phyloP scores from a whole-genome alignment of 2,888 invertebrate species.

The Hoplodrina ambigua region DNA sequence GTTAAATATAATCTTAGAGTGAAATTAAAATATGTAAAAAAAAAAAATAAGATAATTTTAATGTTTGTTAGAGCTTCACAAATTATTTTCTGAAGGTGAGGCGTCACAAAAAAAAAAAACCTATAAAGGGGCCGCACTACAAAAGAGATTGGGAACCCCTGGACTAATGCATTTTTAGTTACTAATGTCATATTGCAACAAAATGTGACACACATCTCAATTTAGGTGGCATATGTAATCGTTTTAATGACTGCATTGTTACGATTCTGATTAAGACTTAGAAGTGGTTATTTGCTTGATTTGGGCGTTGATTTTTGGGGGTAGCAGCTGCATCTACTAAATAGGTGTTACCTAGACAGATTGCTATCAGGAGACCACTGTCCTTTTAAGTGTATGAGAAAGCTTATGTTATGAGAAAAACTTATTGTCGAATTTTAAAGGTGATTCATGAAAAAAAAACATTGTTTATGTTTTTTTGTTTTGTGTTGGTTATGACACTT shows the following conservation, averaged over 20 bases:
- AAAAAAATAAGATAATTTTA: no score
- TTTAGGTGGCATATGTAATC: constrained; percentile 19
- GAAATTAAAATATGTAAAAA: no score
- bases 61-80: no score
- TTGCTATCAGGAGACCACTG: neutral
- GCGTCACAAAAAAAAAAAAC: no score
- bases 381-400: neutral
- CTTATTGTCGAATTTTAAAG: neutral
- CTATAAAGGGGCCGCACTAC: no score
- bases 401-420: neutral
- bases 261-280: constrained; percentile 11
- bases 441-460: neutral
- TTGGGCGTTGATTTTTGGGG: neutral
- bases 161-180: constrained; percentile 27
- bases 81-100: no score
- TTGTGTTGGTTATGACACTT: no score
- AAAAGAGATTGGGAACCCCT: no score
- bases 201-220: constrained; percentile 39
- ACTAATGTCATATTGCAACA: constrained; percentile 32
- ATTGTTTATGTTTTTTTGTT: no score
- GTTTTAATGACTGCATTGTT: constrained; percentile 34
- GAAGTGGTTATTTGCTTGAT: neutral
- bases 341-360: neutral
- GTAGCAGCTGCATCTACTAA: neutral
- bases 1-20: no score